Evolutionary conservation across 2,797 vertebrate genomes (phyloP).

Genomic region (Clarias fuscus): DNA sequence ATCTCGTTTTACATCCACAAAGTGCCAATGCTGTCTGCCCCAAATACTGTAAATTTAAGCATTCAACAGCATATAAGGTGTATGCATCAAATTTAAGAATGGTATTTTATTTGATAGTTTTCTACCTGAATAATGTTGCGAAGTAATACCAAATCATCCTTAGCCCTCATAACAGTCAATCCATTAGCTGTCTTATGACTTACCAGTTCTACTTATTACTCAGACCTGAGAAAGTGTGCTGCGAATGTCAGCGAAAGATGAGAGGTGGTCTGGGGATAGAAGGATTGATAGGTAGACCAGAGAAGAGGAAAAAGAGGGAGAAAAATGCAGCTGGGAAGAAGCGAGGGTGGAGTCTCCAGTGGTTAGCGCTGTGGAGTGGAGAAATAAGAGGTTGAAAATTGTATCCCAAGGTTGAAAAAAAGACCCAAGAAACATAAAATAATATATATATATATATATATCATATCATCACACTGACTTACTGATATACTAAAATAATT

Average conservation of each 20-base stretch:
- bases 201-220: constrained; percentile 48
- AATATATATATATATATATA: not conserved
- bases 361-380: constrained; percentile 55
- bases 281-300: constrained; percentile 54
- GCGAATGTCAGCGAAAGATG: constrained; percentile 48
- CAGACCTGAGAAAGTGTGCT: constrained; percentile 46
- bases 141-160: not conserved
- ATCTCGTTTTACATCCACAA: no score
- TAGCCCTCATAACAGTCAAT: constrained; percentile 38
- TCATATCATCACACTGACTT: constrained; percentile 1
- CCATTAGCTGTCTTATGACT: constrained; percentile 43
- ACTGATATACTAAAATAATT: not conserved
- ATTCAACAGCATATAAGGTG: not conserved
- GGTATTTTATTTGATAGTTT: not conserved
- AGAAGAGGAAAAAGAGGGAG: constrained; percentile 56
- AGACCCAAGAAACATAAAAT: constrained; percentile 1
- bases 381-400: constrained; percentile 55
- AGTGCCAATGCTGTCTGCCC: no score
- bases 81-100: not conserved
- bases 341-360: constrained; percentile 48
- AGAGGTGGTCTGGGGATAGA: constrained; percentile 48
- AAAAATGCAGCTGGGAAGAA: constrained; percentile 54
- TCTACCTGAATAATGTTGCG: not conserved
- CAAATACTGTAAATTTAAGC: not conserved
- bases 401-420: constrained; percentile 42